These are phyloP conservation scores for Leptopilina clavipes DNA, from an alignment of 1,140 invertebrate genomes.

Conservation along the genomic window DNA sequence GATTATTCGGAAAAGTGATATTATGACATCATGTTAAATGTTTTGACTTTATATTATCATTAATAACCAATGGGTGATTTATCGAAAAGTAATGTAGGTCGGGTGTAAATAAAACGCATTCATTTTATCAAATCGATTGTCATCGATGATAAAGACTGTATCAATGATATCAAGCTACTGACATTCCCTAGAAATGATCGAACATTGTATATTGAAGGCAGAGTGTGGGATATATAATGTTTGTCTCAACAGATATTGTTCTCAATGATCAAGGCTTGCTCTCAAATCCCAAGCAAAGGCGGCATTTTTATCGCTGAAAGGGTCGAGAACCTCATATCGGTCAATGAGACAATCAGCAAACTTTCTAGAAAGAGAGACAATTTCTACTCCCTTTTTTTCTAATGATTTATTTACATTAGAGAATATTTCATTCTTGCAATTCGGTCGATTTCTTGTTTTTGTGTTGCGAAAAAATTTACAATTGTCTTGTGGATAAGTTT, in stretches of 20 bases:
- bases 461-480: too few species aligned
- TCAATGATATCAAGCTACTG: conserved; percentile 18
- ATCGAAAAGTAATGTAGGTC: conserved; percentile 30
- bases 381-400: background rate
- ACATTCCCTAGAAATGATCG: background rate
- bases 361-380: background rate
- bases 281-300: background rate
- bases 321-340: conserved; percentile 20
- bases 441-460: too few species aligned
- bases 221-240: background rate
- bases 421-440: too few species aligned
- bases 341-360: conserved; percentile 9
- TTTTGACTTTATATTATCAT: background rate
- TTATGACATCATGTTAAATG: too few species aligned
- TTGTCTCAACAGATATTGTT: conserved; percentile 3
- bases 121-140: conserved; percentile 29
- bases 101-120: conserved; percentile 27
- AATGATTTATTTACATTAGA: too few species aligned
- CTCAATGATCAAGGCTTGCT: background rate
- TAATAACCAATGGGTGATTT: background rate
- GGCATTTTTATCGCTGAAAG: background rate
- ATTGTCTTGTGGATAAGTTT: too few species aligned
- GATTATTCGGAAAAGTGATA: too few species aligned
- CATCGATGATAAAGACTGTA: conserved; percentile 19
- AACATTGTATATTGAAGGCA: background rate